A percentile compares a stretch with the other conserved stretches of the same genome.
Conservation (phyloP, 53 echinoderm and acorn worm species). For the Pentamera pediparva region DNA sequence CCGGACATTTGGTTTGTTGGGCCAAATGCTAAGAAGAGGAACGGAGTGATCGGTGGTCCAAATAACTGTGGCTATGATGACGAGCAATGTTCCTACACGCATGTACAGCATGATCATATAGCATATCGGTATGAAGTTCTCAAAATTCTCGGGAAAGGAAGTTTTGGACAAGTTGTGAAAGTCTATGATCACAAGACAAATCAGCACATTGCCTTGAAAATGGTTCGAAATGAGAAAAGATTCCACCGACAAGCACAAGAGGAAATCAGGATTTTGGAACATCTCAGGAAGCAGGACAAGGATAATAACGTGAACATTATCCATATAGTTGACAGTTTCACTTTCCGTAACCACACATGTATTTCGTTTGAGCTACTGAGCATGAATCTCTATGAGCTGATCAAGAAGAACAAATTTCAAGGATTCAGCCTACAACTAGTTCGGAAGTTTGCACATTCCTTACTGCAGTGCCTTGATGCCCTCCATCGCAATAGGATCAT, state of each 20-base stretch:
- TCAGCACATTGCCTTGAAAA: conserved; percentile 93
- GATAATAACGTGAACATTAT: conserved; percentile 99
- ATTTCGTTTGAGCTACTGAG: conserved; percentile 98
- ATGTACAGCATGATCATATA: conserved; percentile 99
- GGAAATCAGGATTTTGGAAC: conserved; percentile 98
- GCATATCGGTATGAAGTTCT: conserved; percentile 95
- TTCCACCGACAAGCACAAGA: conserved; percentile 99
- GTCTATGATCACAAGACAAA: conserved; percentile 99
- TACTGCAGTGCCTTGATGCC: conserved; percentile 95
- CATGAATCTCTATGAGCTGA: conserved; percentile 99
- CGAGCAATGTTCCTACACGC: conserved; percentile 93
- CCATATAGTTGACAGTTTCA: conserved; percentile 92
- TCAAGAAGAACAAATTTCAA: conserved; percentile 99
- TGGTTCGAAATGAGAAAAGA: conserved; percentile 98
- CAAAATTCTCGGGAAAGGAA: conserved; percentile 98
- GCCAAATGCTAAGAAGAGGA: conserved; percentile 98
- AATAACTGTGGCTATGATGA: conserved; percentile 99
- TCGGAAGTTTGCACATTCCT: conserved; percentile 96
- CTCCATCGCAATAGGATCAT: conserved; percentile 95
- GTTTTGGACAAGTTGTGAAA: conserved; percentile 99
- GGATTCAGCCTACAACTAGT: conserved; percentile 97
- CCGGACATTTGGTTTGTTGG: conserved; percentile 94
- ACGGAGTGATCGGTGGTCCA: conserved; percentile 94
- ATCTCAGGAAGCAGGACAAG: conserved; percentile 95
- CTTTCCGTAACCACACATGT: conserved; percentile 97